Evolutionary conservation across 2,888 invertebrate genomes (phyloP), one percentile per base, ranked within the genome.

Genomic region (Xestoiulus laeticollis): DNA sequence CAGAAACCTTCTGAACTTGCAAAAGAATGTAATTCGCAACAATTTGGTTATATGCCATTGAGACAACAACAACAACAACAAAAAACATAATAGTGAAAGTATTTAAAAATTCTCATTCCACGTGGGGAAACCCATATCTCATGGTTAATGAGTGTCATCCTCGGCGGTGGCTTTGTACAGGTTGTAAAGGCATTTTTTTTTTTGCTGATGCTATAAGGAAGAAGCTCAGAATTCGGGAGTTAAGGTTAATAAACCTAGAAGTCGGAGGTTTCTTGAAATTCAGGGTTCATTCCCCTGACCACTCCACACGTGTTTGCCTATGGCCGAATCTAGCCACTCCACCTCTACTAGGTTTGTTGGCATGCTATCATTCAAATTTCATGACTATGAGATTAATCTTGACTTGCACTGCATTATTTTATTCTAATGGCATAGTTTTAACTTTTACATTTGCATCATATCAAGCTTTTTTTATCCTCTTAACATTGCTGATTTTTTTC

Each of bases 241-340:
- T 78, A 78, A 26, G 59, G 78, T 78, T 78, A 16, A 78, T 78
- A 78, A 78, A 78, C 78, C 78, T 30, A 30, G 78, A 78, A 78
- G 78, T 30, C 78, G 78, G 78, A 78, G 78, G 78, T 78, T 78
- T 30, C 14, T 32, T 12, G 16, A 78, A 78, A 78, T 78, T 30
- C 78, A 78, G 78, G 78, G 78, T 78, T 78, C 78, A 78, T 78
- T 78, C 30, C 78, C 78, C 78, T 78, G 78, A 30, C 30, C 78
- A 78, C 78, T 19, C 48, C 16, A 10, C 16, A 30, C 30, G 30
- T n/a, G 4, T 3, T 32, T 26, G 30, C 78, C 78, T 30, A 12
- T 78, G 30, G 30, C 78, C 14, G 16, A 78, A 22, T 22, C 12
- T 68, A 22, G 68, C 68, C 68, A 22, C 68, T 68, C 30, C 30